Conservation (phyloP, 2,113 vertebrate genomes). For the Bujurquina vittata region DNA sequence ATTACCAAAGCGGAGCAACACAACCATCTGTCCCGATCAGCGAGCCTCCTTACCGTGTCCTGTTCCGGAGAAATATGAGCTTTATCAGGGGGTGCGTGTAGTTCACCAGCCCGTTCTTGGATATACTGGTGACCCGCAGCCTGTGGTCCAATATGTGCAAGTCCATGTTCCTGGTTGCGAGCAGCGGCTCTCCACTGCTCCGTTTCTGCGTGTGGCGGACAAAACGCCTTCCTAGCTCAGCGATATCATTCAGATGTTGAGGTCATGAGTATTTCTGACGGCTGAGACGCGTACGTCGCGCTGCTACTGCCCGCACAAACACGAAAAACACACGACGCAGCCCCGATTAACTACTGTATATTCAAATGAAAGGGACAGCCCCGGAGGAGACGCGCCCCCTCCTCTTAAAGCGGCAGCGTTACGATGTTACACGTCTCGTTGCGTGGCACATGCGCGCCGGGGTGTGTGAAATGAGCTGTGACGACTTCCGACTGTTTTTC, state of each 20-base stretch:
- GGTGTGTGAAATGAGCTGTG: neutral
- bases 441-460: neutral
- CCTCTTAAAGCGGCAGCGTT: conserved; percentile 73
- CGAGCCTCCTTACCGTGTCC: conserved; percentile 77
- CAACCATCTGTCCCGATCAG: neutral
- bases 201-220: neutral
- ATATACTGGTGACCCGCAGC: conserved; percentile 82
- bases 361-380: conserved; percentile 61
- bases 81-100: conserved; percentile 84
- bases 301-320: conserved; percentile 2
- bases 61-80: conserved; percentile 82
- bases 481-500: neutral
- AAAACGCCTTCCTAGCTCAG: conserved; percentile 8
- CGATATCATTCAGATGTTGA: neutral
- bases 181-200: neutral
- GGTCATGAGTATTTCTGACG: neutral
- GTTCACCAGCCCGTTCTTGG: conserved; percentile 77
- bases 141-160: conserved; percentile 84
- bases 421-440: neutral
- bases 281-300: neutral
- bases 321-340: conserved; percentile 55
- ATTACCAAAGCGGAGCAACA: neutral
- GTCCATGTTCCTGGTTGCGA: conserved; percentile 73
- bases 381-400: conserved; percentile 58
- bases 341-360: conserved; percentile 47